Conservation (phyloP, 1,140 invertebrate genomes). For the Megathymus violae region DNA sequence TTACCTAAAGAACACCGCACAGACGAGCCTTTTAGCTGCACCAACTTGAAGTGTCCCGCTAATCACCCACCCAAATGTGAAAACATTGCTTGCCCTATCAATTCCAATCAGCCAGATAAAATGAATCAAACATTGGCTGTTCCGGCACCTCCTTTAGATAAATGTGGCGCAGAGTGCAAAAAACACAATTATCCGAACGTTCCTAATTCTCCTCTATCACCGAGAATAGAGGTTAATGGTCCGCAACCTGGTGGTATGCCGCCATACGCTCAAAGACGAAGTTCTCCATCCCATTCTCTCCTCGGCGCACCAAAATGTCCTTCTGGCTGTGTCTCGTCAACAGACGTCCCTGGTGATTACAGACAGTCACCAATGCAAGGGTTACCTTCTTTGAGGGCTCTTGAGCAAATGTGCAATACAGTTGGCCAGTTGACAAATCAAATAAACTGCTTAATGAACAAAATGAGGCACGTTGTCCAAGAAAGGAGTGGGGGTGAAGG, state of each 20-base stretch:
- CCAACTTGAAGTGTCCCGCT: constrained; percentile 57
- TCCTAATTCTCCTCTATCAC: constrained; percentile 13
- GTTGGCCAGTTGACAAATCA: constrained; percentile 60
- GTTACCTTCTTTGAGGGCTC: constrained; percentile 42
- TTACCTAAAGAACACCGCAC: constrained; percentile 53
- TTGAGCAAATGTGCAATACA: constrained; percentile 64
- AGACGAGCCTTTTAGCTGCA: constrained; percentile 54
- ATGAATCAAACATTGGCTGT: constrained; percentile 16
- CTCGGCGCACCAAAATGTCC: constrained; percentile 26
- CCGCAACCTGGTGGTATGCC: not conserved
- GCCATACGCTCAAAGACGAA: not conserved
- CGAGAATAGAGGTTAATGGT: no score
- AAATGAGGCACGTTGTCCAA: constrained; percentile 51
- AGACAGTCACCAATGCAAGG: constrained; percentile 6
- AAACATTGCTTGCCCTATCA: constrained; percentile 48
- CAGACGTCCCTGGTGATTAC: constrained; percentile 44
- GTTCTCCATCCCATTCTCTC: constrained; percentile 1
- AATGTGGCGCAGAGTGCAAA: constrained; percentile 56
- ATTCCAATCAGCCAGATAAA: constrained; percentile 32
- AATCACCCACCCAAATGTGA: constrained; percentile 54
- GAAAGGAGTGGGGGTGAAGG: constrained; percentile 7
- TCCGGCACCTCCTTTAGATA: constrained; percentile 44
- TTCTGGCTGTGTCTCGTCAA: constrained; percentile 37
- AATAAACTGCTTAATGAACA: constrained; percentile 56
- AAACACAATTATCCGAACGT: constrained; percentile 43